phyloP scores from a whole-genome alignment of 2,113 vertebrate species.

The Corythoichthys haematopterus region DNA sequence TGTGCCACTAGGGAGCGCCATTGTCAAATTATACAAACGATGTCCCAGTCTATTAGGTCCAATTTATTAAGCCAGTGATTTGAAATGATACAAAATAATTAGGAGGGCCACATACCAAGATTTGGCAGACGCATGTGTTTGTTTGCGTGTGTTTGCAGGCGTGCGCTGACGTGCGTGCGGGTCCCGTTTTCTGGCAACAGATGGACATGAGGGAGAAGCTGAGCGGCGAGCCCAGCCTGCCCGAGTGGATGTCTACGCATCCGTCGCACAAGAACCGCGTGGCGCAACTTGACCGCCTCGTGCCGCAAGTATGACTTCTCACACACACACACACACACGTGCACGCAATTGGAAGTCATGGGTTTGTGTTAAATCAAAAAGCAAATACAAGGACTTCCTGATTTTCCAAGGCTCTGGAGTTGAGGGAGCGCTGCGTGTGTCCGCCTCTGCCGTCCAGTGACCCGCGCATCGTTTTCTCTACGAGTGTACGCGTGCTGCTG shows the following conservation, averaged over 20 bases:
- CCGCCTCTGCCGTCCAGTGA: conserved; percentile 81
- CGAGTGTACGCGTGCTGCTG: conserved; percentile 72
- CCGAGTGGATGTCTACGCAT: conserved; percentile 94
- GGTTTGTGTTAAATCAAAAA: not conserved
- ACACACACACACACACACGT: conserved; percentile 33
- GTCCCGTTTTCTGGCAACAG: conserved; percentile 90
- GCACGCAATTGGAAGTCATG: not conserved
- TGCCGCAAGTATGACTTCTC: conserved; percentile 78
- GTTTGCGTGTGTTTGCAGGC: conserved; percentile 69
- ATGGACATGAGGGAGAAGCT: conserved; percentile 80
- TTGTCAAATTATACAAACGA: conserved; percentile 40
- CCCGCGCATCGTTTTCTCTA: conserved; percentile 80
- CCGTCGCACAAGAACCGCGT: conserved; percentile 85
- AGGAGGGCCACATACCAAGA: conserved; percentile 4
- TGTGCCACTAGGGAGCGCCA: conserved; percentile 47
- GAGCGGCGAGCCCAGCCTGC: conserved; percentile 67
- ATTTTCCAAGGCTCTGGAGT: conserved; percentile 81
- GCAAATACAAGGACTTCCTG: not conserved
- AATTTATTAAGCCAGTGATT: not conserved
- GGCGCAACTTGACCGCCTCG: conserved; percentile 78
- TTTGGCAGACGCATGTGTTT: not conserved
- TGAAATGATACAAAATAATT: not conserved
- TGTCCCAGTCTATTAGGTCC: not conserved
- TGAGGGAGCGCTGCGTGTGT: conserved; percentile 83
- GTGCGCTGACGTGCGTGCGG: conserved; percentile 87